phyloP scores from a whole-genome alignment of 2,113 vertebrate species.

The Mastomys coucha region DNA sequence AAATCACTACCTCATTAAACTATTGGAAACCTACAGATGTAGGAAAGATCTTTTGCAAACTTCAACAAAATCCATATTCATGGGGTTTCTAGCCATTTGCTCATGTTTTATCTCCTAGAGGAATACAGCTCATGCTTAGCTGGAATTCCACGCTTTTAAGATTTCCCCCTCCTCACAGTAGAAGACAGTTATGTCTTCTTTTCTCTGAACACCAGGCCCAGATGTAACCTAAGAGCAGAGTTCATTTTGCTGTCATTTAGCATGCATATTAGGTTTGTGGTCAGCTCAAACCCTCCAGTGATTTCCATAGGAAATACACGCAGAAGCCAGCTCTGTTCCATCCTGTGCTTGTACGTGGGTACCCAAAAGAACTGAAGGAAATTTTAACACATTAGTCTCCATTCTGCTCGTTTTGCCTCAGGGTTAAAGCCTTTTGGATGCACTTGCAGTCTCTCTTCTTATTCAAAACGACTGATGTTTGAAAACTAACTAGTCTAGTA shows the following conservation, averaged over 20 bases:
- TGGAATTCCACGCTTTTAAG: slow-evolving; percentile 41
- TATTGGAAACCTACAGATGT: slow-evolving; percentile 25
- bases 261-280: slow-evolving; percentile 1
- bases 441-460: background rate
- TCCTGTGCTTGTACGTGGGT: background rate
- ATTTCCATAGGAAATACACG: slow-evolving; percentile 58
- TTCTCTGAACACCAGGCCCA: background rate
- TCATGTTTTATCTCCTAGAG: slow-evolving; percentile 56
- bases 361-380: slow-evolving; percentile 14
- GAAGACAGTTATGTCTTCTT: slow-evolving; percentile 39
- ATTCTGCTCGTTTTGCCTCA: background rate
- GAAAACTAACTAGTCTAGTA: background rate
- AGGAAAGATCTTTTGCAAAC: slow-evolving; percentile 41
- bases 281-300: background rate
- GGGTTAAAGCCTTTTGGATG: slow-evolving; percentile 6
- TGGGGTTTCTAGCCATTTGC: slow-evolving; percentile 29
- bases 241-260: background rate
- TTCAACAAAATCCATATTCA: slow-evolving; percentile 40
- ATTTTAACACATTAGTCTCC: background rate
- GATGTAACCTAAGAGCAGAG: background rate
- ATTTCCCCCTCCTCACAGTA: background rate
- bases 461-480: background rate
- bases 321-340: background rate
- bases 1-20: slow-evolving; percentile 36
- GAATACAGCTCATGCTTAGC: slow-evolving; percentile 43